These are phyloP conservation scores for Bombyx mori DNA, from an alignment of 1,140 invertebrate species.

Conservation along the genomic window ASM3026992v2 NC_085121.1:18382001-18382500, in stretches of 20 bases:
- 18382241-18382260: slow-evolving; percentile 35
- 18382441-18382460: slow-evolving; percentile 46
- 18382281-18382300: no score
- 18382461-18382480: slow-evolving; percentile 66
- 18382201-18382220: slow-evolving; percentile 92
- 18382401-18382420: slow-evolving; percentile 53
- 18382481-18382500: slow-evolving; percentile 64
- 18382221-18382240: slow-evolving; percentile 77
- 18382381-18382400: slow-evolving; percentile 55
- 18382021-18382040: not conserved
- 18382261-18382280: not conserved
- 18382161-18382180: slow-evolving; percentile 89
- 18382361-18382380: slow-evolving; percentile 45
- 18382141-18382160: slow-evolving; percentile 91
- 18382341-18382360: slow-evolving; percentile 57
- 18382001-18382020: not conserved
- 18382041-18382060: not conserved
- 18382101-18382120: slow-evolving; percentile 81
- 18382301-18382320: not conserved
- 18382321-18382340: slow-evolving; percentile 53
- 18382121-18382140: slow-evolving; percentile 89
- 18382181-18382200: slow-evolving; percentile 87
- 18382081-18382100: slow-evolving; percentile 71
- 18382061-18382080: slow-evolving; percentile 47
- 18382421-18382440: slow-evolving; percentile 57